Evolutionary conservation across 2,888 invertebrate genomes (phyloP).

Genomic region (Acleris laterana): DNA sequence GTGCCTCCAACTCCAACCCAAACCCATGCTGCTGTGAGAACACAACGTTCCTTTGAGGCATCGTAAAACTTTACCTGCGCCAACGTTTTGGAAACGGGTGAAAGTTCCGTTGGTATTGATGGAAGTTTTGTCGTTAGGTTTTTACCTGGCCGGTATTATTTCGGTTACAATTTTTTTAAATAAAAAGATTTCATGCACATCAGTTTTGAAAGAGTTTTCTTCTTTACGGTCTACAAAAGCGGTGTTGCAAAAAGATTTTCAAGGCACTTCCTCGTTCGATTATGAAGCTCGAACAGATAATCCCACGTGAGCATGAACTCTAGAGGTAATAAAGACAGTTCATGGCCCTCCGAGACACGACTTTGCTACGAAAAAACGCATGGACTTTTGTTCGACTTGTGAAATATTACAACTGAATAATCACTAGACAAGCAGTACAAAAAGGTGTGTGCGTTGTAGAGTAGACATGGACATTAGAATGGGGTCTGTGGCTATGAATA

Average conservation of each 20-base stretch:
- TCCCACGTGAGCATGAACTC: constrained; percentile 67
- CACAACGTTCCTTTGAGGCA: too few relatives aligned
- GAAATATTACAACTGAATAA: constrained; percentile 38
- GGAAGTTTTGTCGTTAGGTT: too few relatives aligned
- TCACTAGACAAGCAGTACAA: constrained; percentile 34
- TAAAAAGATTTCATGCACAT: too few relatives aligned
- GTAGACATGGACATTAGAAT: constrained; percentile 9
- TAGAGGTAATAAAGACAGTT: constrained; percentile 69
- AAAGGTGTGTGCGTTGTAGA: constrained; percentile 12
- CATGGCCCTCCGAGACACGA: constrained; percentile 72
- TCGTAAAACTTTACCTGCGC: too few relatives aligned
- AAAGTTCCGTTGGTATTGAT: too few relatives aligned
- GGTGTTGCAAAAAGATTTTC: background rate
- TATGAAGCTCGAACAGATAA: constrained; percentile 36
- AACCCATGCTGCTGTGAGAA: constrained; percentile 36
- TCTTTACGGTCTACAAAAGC: background rate
- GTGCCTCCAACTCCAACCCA: constrained; percentile 68
- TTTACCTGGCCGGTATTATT: too few relatives aligned
- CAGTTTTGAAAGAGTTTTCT: too few relatives aligned
- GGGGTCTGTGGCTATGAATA: constrained; percentile 21
- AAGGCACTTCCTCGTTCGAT: constrained; percentile 27
- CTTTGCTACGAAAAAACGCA: constrained; percentile 49
- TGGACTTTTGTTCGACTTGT: constrained; percentile 47
- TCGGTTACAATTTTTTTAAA: too few relatives aligned
- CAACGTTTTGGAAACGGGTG: too few relatives aligned